Base-by-base conservation (phyloP, 2,113 vertebrate species). In the Pontoporia blainvillei region DNA sequence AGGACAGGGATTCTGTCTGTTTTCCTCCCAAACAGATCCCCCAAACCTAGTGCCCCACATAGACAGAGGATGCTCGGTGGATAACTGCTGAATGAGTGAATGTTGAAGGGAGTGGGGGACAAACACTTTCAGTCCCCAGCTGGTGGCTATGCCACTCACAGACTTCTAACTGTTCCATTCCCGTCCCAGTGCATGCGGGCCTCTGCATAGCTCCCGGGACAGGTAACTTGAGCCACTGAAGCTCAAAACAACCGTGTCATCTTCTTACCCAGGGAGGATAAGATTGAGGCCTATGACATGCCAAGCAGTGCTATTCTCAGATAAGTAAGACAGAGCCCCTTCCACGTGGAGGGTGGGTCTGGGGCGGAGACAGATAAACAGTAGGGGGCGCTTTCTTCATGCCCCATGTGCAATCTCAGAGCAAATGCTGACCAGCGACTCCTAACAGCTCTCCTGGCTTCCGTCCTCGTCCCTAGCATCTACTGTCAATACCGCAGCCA, bases 251-350 rank as follows among this genome's bases (percentile, higher is more conserved):
- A 52, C n/a, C 4, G 44, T 41, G 39, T 6, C 17, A 2, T 49
- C 27, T 34, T 90, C 61, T 90, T 10, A 71, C 39, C 14, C 34
- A 18, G 8, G 2, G 25, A 29, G 31, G 18, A 13, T 3, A 8
- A 29, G 49, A 27, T 5, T 1, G 23, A 46, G 34, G 23, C 4
- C 25, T 21, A 10, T 0, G 44, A 36, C 0, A 0, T 27, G 57
- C 54, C 7, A 27, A 81, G 72, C 36, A 12, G 25, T 41, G 46
- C 41, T 31, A 9, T 73, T n/a, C 66, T 39, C 29, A 67, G 36
- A 14, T 17, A 14, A 59, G 11, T 13, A 27, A 36, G 36, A 46
- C 5, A 5, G 52, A 78, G 79, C 29, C n/a, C 3, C 46, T 52
- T n/a, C 5, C 54, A 72, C 0, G 17, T 34, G 27, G 25, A 25